Evolutionary conservation across 2,113 vertebrate genomes (phyloP), one percentile per base, ranked within the genome.

Genomic region (Calidris pygmaea): DNA sequence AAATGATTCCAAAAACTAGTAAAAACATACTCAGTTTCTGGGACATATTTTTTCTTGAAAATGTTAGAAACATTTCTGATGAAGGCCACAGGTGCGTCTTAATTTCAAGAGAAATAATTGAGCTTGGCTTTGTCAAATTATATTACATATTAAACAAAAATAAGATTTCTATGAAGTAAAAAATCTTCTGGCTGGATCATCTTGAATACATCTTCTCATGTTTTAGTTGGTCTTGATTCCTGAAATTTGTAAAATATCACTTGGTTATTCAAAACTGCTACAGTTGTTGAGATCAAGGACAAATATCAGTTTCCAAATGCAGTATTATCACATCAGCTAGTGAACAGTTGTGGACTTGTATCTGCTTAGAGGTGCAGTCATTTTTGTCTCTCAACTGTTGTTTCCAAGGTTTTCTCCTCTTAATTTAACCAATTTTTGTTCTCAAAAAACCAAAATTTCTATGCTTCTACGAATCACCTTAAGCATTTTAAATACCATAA

Each of bases 21-120:
- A 99, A 98, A 87, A 99, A 97, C 96, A 99, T 96, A 95, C 99
- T 99, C 95, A 99, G 98, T 97, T 99, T 99, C 97, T 99, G 99
- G 84, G 99, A 99, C 98, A 99, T 98, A 95, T 99, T 99, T 98
- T 99, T 99, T 80, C 99, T 98, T 96, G 99, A 98, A 88, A 99
- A 97, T 80, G 98, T 95, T 96, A 98, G 98, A 96, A 99, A 98
- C 99, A 99, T 99, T 92, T 98, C 95, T 97, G 95, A 95, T 85
- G 93, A 97, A 96, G 88, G 79, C 81, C 92, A 85, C 68, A 63
- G 62, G 62, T 14, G 2, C 2, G 52, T 80, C 62, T 95, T 68
- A 72, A 89, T 45, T 55, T 77, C 55, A 78, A 85, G 65, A 48
- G 19, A 89, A 65, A 39, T 58, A 87, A 95, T 13, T 71, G 60